Evolutionary conservation across 2,888 invertebrate genomes (phyloP).

Genomic region (Drosophila neonasuta): DNA sequence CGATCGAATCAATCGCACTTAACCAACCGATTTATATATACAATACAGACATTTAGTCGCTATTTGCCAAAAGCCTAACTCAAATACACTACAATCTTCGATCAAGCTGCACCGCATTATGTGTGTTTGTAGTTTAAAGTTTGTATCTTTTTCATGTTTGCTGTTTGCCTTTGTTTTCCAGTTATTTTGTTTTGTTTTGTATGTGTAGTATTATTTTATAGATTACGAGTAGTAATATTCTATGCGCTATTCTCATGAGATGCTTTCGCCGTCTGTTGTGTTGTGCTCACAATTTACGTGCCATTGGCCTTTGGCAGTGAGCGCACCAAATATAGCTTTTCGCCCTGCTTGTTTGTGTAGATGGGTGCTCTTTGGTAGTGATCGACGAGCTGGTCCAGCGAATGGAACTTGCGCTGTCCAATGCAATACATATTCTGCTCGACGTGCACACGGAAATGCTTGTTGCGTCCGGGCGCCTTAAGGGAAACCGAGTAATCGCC

Average conservation of each 20-base stretch:
- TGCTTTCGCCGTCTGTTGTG: slow-evolving; percentile 4
- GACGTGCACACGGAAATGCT: slow-evolving; percentile 99
- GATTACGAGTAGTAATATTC: slow-evolving; percentile 67
- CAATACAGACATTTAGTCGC: slow-evolving; percentile 6
- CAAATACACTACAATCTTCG: slow-evolving; percentile 19
- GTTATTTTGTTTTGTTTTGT: slow-evolving; percentile 10
- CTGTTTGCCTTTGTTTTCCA: slow-evolving; percentile 33
- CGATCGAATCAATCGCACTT: slow-evolving; percentile 22
- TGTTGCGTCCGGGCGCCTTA: slow-evolving; percentile 98
- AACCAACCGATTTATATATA: slow-evolving; percentile 53
- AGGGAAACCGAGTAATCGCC: slow-evolving; percentile 99
- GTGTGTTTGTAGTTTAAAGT: slow-evolving; percentile 15
- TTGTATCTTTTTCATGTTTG: slow-evolving; percentile 58
- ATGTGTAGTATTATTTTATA: slow-evolving; percentile 35
- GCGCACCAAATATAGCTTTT: slow-evolving; percentile 97
- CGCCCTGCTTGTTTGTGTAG: slow-evolving; percentile 98
- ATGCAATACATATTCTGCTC: slow-evolving; percentile 96
- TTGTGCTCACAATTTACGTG: slow-evolving; percentile 77
- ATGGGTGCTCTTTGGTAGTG: slow-evolving; percentile 99
- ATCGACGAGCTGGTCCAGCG: slow-evolving; percentile 97
- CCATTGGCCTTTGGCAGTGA: slow-evolving; percentile 89
- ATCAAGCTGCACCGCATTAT: slow-evolving; percentile 18
- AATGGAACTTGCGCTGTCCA: slow-evolving; percentile 98
- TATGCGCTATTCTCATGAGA: slow-evolving; percentile 42
- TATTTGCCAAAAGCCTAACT: slow-evolving; percentile 40